A percentile compares a stretch with the other conserved stretches of the same genome.
phyloP scores from a whole-genome alignment of 1,140 invertebrate species.

The Bradynema listronoti region DNA sequence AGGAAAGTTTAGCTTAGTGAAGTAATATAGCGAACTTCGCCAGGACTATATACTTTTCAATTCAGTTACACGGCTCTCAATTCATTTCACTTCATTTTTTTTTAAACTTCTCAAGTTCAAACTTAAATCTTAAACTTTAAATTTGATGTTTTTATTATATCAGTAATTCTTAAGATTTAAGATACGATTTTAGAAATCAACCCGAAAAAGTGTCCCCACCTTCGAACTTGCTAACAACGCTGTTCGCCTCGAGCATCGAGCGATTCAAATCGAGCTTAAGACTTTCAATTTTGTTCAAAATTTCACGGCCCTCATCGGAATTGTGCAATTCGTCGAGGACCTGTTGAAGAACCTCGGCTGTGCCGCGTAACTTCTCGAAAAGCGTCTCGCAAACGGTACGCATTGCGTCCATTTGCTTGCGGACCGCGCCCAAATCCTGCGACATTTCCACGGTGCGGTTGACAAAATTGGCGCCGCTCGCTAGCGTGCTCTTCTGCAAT shows the following conservation, averaged over 20 bases:
- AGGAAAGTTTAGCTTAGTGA: too few relatives aligned
- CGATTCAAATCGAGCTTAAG: not conserved
- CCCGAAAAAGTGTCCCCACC: too few relatives aligned
- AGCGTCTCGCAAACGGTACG: not conserved
- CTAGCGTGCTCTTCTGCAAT: not conserved
- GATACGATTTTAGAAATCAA: too few relatives aligned
- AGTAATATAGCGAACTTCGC: too few relatives aligned
- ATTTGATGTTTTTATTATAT: too few relatives aligned
- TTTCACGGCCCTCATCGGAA: conserved; percentile 1
- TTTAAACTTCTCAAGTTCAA: too few relatives aligned
- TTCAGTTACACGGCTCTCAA: too few relatives aligned
- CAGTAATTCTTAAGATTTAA: too few relatives aligned
- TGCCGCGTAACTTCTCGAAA: not conserved
- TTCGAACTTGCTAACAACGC: not conserved
- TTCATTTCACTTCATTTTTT: too few relatives aligned
- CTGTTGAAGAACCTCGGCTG: not conserved
- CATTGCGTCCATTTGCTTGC: not conserved
- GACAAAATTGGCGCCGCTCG: not conserved
- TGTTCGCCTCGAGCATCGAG: not conserved
- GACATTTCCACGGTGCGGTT: not conserved
- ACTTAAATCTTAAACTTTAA: too few relatives aligned
- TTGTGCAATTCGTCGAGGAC: not conserved
- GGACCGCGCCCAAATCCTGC: not conserved
- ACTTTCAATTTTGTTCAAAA: not conserved
- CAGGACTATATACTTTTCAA: too few relatives aligned